Evolutionary conservation across 1,140 invertebrate genomes (phyloP), one percentile per base, ranked within the genome.

Genomic region (Meteorus sp.): DNA sequence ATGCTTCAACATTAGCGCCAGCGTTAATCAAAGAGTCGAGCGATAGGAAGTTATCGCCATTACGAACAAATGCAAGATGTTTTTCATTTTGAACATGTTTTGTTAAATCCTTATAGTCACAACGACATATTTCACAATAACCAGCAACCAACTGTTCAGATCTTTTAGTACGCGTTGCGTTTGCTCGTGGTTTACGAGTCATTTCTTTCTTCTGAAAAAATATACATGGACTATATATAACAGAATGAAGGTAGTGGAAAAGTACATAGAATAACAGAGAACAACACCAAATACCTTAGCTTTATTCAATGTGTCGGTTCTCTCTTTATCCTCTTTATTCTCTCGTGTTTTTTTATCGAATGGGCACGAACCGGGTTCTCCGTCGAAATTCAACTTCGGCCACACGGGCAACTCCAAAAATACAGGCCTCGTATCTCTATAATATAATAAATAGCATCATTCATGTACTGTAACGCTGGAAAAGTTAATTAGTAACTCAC

Each of bases 111-210:
- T 81, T 81, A 72, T 89, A 91, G 58, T 88, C 86, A 35, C 83
- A 72, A 64, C 86, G 87, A 71, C 89, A 91, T 71, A 90, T 87
- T 76, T 89, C 88, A 78, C 89, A 91, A 66, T 88, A 89, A 47
- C 89, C 88, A 45, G 79, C 72, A 59, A 81, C 82, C 60, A 84
- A 76, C 60, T 85, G 81, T 66, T 84, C 76, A 43, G 77, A 72
- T 66, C 82, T 70, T 67, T 80, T 69, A 81, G 82, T 63, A 73
- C 79, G 70, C 70, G 75, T 72, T 82, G 84, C 65, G 81, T 80
- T 72, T 58, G 83, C 82, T 45, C 85, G 81, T 70, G 84, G 84
- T 75, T 86, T 85, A 66, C 86, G 84, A 65, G 85, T 86, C 86
- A 87, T 86, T 77, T 80, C 78, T 77, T 75, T 77, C 62, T 71